Base-by-base conservation (phyloP, 30 jellyfish, hydroid and myxozoan genomes). In the Aurelia aurita region DNA sequence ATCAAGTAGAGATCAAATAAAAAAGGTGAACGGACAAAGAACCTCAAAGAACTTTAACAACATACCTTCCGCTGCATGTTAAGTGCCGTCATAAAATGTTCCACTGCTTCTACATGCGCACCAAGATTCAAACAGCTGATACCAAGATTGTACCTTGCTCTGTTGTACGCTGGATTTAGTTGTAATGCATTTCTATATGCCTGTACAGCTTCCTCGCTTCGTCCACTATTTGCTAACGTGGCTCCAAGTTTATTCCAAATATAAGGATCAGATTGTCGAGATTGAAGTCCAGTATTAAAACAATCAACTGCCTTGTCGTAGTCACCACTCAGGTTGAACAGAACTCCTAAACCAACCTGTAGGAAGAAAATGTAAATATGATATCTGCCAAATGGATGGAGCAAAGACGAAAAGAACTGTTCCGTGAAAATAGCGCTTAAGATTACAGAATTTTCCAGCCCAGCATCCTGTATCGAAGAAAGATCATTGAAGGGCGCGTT, bases 221-320 rank as follows among this genome's bases (percentile, higher is more conserved):
- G 96, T 0, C 98, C 98, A 62, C 98, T 78, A 87, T 92, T 92
- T 13, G 98, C 98, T 39, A 92, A 63, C 43, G 98, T 92, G 8
- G 98, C 98, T 6, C 98, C 98, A 18, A 92, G 78, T 68, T 92
- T 92, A 63, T 92, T 92, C 98, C 98, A 92, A 4, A 92, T 71
- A 61, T 81, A 69, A 16, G 97, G 93, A 53, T 95, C 91, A 58
- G 90, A 64, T 18, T 95, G 97, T 19, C 79, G 74, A n/a, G 97
- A 80, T n/a, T 81, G 88, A 19, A 92, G 77, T 6, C 98, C 98
- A 21, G 98, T 82, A 58, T 87, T 66, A 65, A 92, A 92, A 69
- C 98, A 92, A 63, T 92, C 98, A n/a, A 86, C 86, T 22, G 98
- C 98, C 81, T 92, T 92, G 7, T 80, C 93, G 72, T 92, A 92